phyloP scores from a whole-genome alignment of 2,113 vertebrate genomes.

The Mustela lutreola region DNA sequence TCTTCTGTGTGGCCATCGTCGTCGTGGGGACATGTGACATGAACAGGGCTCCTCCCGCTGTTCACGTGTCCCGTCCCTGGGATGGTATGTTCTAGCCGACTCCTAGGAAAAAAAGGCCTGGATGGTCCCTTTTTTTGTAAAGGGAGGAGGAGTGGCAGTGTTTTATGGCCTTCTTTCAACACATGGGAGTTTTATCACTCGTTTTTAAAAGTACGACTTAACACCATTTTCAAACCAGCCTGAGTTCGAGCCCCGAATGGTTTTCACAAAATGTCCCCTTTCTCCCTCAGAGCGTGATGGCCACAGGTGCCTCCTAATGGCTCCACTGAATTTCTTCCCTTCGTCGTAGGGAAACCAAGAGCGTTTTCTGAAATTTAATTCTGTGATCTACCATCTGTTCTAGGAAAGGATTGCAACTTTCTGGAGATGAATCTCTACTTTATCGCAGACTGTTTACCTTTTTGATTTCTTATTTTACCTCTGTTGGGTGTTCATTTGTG shows the following conservation, averaged over 20 bases:
- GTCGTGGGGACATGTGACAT: constrained; percentile 41
- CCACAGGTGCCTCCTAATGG: not conserved
- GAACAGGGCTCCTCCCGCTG: not conserved
- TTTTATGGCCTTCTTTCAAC: constrained; percentile 79
- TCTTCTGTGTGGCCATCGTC: constrained; percentile 57
- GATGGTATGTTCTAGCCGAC: not conserved
- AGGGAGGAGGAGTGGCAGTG: constrained; percentile 45
- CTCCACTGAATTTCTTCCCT: not conserved
- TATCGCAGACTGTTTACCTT: not conserved
- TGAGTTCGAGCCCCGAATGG: constrained; percentile 8
- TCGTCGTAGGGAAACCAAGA: not conserved
- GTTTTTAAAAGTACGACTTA: constrained; percentile 77
- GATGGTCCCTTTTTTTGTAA: constrained; percentile 66
- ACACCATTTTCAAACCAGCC: constrained; percentile 46
- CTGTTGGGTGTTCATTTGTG: not conserved
- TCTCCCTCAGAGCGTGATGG: not conserved
- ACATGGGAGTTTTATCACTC: constrained; percentile 72
- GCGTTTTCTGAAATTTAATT: not conserved
- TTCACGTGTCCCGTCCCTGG: not conserved
- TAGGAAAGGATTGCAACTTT: not conserved
- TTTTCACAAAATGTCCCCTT: constrained; percentile 52
- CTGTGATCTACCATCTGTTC: not conserved
- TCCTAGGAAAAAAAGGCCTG: constrained; percentile 36
- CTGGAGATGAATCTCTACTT: not conserved
- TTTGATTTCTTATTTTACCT: not conserved